Percentiles rank a stretch among this genome's conserved stretches.
Conservation (phyloP, 2,797 vertebrate species). For the Linurgus olivaceus region DNA sequence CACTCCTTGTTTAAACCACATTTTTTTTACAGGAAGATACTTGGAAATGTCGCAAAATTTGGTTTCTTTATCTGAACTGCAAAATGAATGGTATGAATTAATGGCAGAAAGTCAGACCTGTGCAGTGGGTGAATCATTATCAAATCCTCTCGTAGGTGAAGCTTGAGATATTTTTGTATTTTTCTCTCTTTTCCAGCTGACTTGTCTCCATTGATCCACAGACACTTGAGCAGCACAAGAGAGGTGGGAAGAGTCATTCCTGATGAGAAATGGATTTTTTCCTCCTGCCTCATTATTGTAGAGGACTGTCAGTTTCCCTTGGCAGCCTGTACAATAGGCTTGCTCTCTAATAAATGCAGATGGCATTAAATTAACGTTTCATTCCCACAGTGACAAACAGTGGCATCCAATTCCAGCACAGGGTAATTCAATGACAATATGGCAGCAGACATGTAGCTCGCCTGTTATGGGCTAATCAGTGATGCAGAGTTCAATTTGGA, state of each 20-base stretch:
- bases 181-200: slow-evolving; percentile 26
- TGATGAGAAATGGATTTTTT: slow-evolving; percentile 44
- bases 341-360: slow-evolving; percentile 35
- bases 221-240: background rate
- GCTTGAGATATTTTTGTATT: background rate
- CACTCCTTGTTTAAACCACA: background rate
- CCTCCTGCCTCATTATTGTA: background rate
- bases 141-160: background rate
- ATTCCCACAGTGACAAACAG: slow-evolving; percentile 38
- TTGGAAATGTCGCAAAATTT: background rate
- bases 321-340: slow-evolving; percentile 22
- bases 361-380: slow-evolving; percentile 44
- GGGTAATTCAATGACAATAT: background rate
- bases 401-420: background rate
- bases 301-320: slow-evolving; percentile 38
- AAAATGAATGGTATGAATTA: background rate
- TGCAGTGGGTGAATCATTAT: background rate
- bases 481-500: background rate
- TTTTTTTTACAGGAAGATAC: background rate
- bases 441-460: background rate
- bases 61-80: background rate
- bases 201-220: slow-evolving; percentile 17
- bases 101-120: background rate
- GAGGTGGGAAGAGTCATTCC: slow-evolving; percentile 7
- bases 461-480: background rate